Conservation (phyloP, 2,113 vertebrate genomes). For the Zingel zingel region DNA sequence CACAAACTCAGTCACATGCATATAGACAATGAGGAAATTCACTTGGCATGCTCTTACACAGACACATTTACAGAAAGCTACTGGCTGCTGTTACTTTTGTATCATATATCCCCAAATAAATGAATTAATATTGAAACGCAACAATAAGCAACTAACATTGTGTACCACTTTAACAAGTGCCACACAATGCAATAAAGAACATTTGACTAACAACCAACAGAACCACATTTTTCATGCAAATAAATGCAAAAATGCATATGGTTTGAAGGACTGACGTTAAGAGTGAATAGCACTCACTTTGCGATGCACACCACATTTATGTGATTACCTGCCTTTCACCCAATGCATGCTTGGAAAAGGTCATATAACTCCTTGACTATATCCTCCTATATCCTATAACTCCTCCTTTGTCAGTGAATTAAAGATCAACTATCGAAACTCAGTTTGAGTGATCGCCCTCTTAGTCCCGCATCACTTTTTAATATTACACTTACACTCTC, state of each 20-base stretch:
- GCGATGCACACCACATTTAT: neutral
- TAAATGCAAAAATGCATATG: neutral
- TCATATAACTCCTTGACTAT: neutral
- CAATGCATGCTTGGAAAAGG: neutral
- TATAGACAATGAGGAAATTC: neutral
- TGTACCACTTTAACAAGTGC: neutral
- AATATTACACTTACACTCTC: constrained; percentile 8
- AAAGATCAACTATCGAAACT: neutral
- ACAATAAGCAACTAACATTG: neutral
- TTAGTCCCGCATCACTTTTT: constrained; percentile 12
- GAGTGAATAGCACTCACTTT: neutral
- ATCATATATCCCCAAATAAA: neutral
- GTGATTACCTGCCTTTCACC: neutral
- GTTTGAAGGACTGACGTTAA: neutral
- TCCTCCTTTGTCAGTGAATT: neutral
- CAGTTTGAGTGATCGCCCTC: constrained; percentile 7
- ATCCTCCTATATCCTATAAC: too few relatives aligned
- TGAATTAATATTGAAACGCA: neutral
- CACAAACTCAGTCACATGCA: neutral
- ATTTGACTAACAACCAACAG: neutral
- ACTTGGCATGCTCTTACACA: neutral
- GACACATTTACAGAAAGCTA: neutral
- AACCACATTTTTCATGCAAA: neutral
- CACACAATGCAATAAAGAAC: neutral
- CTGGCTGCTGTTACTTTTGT: neutral